These are phyloP conservation scores for Pachydiplax longipennis DNA, from an alignment of 2,888 invertebrate species.

Conservation along the genomic window DNA sequence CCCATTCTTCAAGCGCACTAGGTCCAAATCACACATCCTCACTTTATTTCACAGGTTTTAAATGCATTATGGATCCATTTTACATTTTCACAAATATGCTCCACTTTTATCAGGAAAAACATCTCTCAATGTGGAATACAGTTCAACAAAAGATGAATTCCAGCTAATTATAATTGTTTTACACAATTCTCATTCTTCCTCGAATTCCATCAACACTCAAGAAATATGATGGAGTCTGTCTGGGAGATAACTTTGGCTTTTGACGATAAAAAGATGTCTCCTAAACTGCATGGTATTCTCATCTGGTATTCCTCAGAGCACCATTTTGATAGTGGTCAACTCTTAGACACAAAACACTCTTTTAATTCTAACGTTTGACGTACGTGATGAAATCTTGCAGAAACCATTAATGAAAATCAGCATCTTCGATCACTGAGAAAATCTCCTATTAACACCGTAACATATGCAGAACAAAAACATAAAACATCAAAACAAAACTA, in stretches of 20 bases:
- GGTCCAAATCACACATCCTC: conserved; percentile 8
- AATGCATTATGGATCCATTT: not conserved
- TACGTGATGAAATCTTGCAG: not conserved
- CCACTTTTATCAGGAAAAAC: not conserved
- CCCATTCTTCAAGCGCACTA: conserved; percentile 12
- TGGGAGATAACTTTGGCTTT: not conserved
- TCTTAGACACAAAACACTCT: not conserved
- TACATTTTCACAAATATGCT: not conserved
- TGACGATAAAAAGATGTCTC: not conserved
- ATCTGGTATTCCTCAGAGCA: not conserved
- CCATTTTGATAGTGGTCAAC: not conserved
- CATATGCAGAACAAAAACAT: conserved; percentile 1
- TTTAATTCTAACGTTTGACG: not conserved
- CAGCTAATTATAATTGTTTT: not conserved
- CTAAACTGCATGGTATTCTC: not conserved
- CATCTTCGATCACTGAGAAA: not conserved
- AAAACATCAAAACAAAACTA: conserved; percentile 28
- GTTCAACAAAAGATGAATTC: not conserved
- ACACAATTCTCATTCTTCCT: not conserved
- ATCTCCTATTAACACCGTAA: not conserved
- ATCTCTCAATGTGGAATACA: not conserved
- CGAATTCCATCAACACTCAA: not conserved
- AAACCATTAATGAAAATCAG: not conserved
- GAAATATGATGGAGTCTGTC: not conserved
- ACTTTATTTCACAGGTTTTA: conserved; percentile 1